Percentiles rank a stretch among this genome's conserved stretches.
phyloP scores from a whole-genome alignment of 1,140 invertebrate species.

The Telenomus remus region DNA sequence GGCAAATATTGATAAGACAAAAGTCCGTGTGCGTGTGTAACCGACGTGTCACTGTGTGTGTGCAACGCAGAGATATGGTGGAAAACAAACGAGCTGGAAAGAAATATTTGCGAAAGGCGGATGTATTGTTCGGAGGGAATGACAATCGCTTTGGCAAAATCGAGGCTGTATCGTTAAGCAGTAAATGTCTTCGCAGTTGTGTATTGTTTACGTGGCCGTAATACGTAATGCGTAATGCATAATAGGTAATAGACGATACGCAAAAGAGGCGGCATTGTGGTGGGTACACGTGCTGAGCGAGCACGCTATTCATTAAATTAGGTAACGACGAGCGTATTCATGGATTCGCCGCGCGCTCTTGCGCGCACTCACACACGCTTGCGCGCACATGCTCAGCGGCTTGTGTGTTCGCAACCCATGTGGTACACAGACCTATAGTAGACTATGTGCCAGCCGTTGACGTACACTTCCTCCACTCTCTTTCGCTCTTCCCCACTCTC shows the following conservation, averaged over 20 bases:
- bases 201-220: slow-evolving; percentile 19
- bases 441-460: slow-evolving; percentile 28
- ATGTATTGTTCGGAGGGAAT: background rate
- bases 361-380: slow-evolving; percentile 15
- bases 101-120: too few relatives aligned
- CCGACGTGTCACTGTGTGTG: too few relatives aligned
- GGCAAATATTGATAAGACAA: too few relatives aligned
- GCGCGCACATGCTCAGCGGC: slow-evolving; percentile 22
- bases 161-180: slow-evolving; percentile 1
- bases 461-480: slow-evolving; percentile 41
- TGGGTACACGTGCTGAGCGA: slow-evolving; percentile 47
- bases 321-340: slow-evolving; percentile 53
- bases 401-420: slow-evolving; percentile 2
- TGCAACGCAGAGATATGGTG: too few relatives aligned
- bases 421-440: slow-evolving; percentile 18
- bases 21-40: too few relatives aligned
- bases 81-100: too few relatives aligned
- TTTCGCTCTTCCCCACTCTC: slow-evolving; percentile 5
- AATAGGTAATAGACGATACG: too few relatives aligned
- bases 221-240: slow-evolving; percentile 19
- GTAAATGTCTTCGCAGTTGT: slow-evolving; percentile 10
- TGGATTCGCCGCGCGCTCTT: slow-evolving; percentile 34
- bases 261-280: slow-evolving; percentile 24
- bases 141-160: slow-evolving; percentile 1
- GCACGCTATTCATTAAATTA: slow-evolving; percentile 58